These are phyloP conservation scores for Chalcosyrphus nemorum DNA, from an alignment of 2,888 invertebrate species.

Conservation along the genomic window DNA sequence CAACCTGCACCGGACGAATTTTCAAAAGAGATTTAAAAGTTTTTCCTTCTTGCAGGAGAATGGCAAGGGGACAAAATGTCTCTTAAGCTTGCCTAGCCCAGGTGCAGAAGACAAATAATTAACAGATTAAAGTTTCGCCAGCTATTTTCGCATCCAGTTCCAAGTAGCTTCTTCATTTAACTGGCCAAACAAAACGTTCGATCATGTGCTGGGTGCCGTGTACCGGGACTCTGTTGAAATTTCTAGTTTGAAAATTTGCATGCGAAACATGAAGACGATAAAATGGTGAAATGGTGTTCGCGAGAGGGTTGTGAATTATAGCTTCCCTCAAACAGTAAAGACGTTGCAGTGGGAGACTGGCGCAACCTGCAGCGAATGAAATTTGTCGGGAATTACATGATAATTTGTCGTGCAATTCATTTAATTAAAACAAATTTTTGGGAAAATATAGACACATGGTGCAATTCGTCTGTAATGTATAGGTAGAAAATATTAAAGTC, in stretches of 20 bases:
- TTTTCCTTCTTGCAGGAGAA: neutral
- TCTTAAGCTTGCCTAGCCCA: conserved; percentile 71
- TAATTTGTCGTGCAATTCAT: conserved; percentile 33
- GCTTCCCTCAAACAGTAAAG: neutral
- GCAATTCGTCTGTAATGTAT: no score
- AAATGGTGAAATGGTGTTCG: neutral
- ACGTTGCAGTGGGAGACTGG: neutral
- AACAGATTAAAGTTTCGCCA: conserved; percentile 77
- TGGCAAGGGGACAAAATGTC: neutral
- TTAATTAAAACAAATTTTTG: conserved; percentile 32
- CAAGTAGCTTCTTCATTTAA: conserved; percentile 6
- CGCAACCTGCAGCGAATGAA: neutral
- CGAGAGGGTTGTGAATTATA: conserved; percentile 20
- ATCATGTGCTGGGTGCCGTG: conserved; percentile 9
- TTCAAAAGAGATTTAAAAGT: conserved; percentile 10
- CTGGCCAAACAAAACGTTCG: conserved; percentile 26
- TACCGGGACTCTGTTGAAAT: neutral
- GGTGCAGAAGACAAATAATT: conserved; percentile 78
- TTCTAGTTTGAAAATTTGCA: conserved; percentile 25
- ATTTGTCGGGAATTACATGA: conserved; percentile 21
- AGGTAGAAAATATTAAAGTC: no score
- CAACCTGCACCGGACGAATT: neutral
- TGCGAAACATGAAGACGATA: conserved; percentile 18
- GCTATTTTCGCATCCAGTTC: conserved; percentile 78
- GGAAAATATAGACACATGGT: neutral